Conservation (phyloP, 2,113 vertebrate genomes). For the Psittacula cyanocephala region DNA sequence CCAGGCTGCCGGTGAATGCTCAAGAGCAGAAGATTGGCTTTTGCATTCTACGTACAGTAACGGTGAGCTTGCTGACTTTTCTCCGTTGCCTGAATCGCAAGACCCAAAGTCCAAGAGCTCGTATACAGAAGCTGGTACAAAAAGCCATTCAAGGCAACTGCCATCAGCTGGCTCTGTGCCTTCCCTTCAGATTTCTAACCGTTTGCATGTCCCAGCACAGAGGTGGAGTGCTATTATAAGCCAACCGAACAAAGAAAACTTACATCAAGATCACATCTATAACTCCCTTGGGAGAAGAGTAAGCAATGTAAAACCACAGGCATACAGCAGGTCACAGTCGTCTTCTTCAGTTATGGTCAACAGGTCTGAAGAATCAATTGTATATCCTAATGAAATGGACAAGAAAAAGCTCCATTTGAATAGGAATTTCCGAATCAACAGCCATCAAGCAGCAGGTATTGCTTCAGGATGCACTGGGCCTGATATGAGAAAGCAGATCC, state of each 20-base stretch:
- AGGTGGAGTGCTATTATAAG: slow-evolving; percentile 86
- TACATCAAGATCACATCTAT: slow-evolving; percentile 78
- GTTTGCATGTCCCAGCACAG: slow-evolving; percentile 69
- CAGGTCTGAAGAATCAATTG: slow-evolving; percentile 69
- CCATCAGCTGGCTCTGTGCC: slow-evolving; percentile 82
- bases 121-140: slow-evolving; percentile 35
- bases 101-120: slow-evolving; percentile 65
- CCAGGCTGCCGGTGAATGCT: slow-evolving; percentile 38
- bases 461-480: neutral
- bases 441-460: slow-evolving; percentile 19
- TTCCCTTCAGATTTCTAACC: slow-evolving; percentile 78
- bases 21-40: slow-evolving; percentile 84
- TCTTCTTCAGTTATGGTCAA: slow-evolving; percentile 76
- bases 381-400: slow-evolving; percentile 64
- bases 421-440: slow-evolving; percentile 40
- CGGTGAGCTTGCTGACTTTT: slow-evolving; percentile 85
- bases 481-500: slow-evolving; percentile 32
- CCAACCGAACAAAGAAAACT: slow-evolving; percentile 81
- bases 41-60: slow-evolving; percentile 92
- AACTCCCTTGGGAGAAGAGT: slow-evolving; percentile 80
- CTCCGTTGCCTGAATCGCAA: slow-evolving; percentile 69
- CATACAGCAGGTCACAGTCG: slow-evolving; percentile 80
- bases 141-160: slow-evolving; percentile 69
- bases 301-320: slow-evolving; percentile 64
- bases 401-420: slow-evolving; percentile 59